Evolutionary conservation across 2,888 invertebrate species (phyloP).

Genomic region (Lasioglossum pauxillum): DNA sequence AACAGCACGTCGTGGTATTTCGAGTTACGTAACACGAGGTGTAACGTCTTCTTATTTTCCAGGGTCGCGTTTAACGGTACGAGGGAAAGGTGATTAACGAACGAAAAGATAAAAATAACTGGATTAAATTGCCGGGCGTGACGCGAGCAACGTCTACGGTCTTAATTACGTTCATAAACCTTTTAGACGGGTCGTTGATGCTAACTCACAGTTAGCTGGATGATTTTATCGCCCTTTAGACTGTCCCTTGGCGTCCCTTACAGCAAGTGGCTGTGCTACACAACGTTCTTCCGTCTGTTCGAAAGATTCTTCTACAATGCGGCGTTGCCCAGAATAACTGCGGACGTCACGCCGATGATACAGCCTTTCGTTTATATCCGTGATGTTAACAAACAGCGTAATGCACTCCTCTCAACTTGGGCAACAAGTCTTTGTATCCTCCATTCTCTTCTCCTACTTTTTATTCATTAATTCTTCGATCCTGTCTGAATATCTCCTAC

Average conservation of each 20-base stretch:
- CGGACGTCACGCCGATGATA: conserved; percentile 43
- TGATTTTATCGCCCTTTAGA: conserved; percentile 50
- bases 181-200: conserved; percentile 63
- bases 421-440: neutral
- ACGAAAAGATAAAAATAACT: conserved; percentile 65
- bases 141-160: conserved; percentile 76
- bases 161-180: conserved; percentile 79
- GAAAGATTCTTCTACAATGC: conserved; percentile 35
- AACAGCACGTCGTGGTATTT: neutral
- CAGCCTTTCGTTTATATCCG: conserved; percentile 27
- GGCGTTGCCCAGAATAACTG: conserved; percentile 51
- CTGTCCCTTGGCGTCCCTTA: conserved; percentile 24
- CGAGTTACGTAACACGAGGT: conserved; percentile 5
- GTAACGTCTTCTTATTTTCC: conserved; percentile 24
- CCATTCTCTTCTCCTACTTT: neutral
- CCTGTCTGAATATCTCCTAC: neutral
- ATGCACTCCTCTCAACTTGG: neutral
- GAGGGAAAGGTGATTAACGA: conserved; percentile 47
- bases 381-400: conserved; percentile 34
- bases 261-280: neutral
- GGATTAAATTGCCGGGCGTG: conserved; percentile 74
- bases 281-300: conserved; percentile 40
- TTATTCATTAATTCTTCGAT: neutral
- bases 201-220: conserved; percentile 49
- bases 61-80: conserved; percentile 37